Evolutionary conservation across 2,888 invertebrate species (phyloP), one percentile per base, ranked within the genome.

Genomic region (Mechanitis messenoides): DNA sequence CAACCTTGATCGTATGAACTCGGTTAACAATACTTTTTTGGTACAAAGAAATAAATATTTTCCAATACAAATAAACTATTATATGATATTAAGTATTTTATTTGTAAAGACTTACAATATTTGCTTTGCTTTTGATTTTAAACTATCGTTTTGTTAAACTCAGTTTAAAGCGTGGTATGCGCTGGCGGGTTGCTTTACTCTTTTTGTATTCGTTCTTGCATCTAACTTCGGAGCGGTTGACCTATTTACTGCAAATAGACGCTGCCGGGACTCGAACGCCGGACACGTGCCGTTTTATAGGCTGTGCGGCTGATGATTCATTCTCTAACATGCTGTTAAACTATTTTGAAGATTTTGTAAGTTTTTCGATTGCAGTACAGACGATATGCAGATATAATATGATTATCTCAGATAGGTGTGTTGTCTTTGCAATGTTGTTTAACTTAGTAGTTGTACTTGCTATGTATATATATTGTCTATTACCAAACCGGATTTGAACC

Each of bases 201-300:
- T 90, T 90, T 90, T 90, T 90, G 89, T 87, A 85, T 87, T 88
- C 79, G 85, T 87, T 88, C 83, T 86, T 87, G 85, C 87, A 82
- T 78, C 88, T 87, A 89, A 89, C 72, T 88, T 86, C 87, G 86
- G 86, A 82, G 74, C 83, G 82, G 79, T 80, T 90, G 89, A 87
- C 89, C 89, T 72, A 90, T 84, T 87, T 89, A 83, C 85, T 80
- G 80, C 80, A 85, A 89, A 89, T 89, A 89, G 87, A 81, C 75
- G 75, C 82, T 78, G 84, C 86, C 78, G 78, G 80, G 81, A 79
- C 73, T 78, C 81, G 76, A 78, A 69, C 60, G 58, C 55, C 74
- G 75, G 72, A 76, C 86, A 84, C 85, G 86, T 85, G 85, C 78
- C 76, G 63, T 60, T 63, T 58, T 63, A 59, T 61, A 67, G 60